phyloP scores from a whole-genome alignment of 1,140 invertebrate genomes.

The Lethocerus indicus region DNA sequence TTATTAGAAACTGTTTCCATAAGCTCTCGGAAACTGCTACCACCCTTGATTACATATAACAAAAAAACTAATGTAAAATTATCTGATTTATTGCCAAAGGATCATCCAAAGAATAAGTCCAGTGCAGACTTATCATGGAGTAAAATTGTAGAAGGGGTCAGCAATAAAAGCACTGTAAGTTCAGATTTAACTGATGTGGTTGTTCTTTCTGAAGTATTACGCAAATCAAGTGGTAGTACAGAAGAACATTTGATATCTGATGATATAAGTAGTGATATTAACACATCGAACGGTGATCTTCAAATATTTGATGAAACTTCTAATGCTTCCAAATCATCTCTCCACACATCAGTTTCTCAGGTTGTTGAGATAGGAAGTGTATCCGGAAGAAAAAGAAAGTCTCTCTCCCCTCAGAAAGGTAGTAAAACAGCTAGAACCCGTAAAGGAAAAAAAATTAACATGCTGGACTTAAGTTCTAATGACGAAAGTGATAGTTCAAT shows the following conservation, averaged over 20 bases:
- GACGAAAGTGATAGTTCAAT: constrained; percentile 11
- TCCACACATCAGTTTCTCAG: not conserved
- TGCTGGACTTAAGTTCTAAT: not conserved
- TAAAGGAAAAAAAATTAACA: constrained; percentile 1
- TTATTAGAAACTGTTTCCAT: too few relatives aligned
- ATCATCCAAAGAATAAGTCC: too few relatives aligned
- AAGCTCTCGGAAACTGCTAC: too few relatives aligned
- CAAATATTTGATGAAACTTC: not conserved
- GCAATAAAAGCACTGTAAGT: too few relatives aligned
- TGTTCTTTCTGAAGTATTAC: not conserved
- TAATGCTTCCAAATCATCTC: not conserved
- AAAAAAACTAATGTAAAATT: too few relatives aligned
- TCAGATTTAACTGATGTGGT: not conserved
- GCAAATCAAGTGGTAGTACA: not conserved
- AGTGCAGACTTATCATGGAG: too few relatives aligned
- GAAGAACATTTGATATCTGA: not conserved
- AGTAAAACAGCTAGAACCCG: not conserved
- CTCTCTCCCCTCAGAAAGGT: not conserved
- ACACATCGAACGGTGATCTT: not conserved
- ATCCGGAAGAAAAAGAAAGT: not conserved
- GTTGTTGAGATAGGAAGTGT: not conserved
- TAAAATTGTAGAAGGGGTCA: too few relatives aligned
- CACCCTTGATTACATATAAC: too few relatives aligned
- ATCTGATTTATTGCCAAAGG: too few relatives aligned
- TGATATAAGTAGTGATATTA: not conserved